These are phyloP conservation scores for Meta bourneti DNA, from an alignment of 2,888 invertebrate species.

Conservation along the genomic window DNA sequence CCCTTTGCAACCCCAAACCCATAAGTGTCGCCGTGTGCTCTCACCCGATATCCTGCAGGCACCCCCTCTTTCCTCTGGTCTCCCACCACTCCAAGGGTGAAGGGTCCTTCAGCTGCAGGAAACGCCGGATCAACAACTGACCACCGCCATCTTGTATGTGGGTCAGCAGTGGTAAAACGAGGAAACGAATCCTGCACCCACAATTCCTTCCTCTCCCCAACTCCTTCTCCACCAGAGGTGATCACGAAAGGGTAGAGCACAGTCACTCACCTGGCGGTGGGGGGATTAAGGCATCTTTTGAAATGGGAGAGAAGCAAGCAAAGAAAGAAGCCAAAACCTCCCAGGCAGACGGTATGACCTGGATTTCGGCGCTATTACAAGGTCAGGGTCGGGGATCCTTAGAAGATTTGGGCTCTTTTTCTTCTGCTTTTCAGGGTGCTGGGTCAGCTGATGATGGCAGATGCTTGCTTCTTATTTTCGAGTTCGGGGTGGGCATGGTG, in stretches of 20 bases:
- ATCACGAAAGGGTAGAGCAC: too few relatives aligned
- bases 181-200: conserved; percentile 14
- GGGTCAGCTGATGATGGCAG: conserved; percentile 26
- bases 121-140: background rate
- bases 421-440: background rate
- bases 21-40: background rate
- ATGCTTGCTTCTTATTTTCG: background rate
- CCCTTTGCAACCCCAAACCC: background rate
- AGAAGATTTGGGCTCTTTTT: too few relatives aligned
- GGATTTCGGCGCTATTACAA: background rate
- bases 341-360: background rate
- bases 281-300: background rate
- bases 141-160: background rate
- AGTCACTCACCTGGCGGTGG: too few relatives aligned
- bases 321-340: too few relatives aligned
- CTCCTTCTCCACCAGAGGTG: too few relatives aligned
- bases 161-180: background rate
- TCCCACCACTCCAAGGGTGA: background rate
- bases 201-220: background rate
- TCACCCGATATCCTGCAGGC: background rate
- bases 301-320: background rate
- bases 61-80: background rate
- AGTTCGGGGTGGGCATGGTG: background rate
- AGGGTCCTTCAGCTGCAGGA: too few relatives aligned
- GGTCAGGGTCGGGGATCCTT: conserved; percentile 9